Base-by-base conservation (phyloP, 2,888 invertebrate genomes). In the Alitta virens region DNA sequence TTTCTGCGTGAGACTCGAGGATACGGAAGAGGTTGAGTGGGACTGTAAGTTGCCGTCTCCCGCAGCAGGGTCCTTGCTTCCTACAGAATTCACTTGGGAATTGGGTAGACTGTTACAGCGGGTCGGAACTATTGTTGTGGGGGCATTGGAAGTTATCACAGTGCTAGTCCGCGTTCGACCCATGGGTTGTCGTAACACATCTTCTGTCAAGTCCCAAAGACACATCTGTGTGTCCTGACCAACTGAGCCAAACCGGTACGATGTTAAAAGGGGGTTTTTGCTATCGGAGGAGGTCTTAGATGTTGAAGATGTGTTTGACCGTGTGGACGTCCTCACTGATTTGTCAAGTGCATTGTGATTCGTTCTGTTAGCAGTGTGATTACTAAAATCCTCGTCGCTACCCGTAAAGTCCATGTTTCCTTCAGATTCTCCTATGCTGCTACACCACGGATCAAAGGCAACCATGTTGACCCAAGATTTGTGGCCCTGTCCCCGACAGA, bases 201-300 rank as follows among this genome's bases (percentile, higher is more conserved):
- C 98, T 80, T 97, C 95, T 16, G 96, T 97, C 64, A 99, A 88
- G 81, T 99, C 99, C 99, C 99, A 99, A 68, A 99, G 85, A 83
- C 98, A 98, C 70, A 99, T 84, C 82, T 95, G 94, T 50, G 98
- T 98, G 84, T 99, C 99, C 82, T 99, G 97, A 38, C 97, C 94
- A 1, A 97, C 95, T 68, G 94, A 94, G 33, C 95, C 96, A 67
- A 97, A 85, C 68, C 94, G 85, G 81, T 92, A 93, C 76, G 90
- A 90, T 75, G 25, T 74, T 68, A 65, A 64, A 61, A 52, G 50
- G 54, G 63, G 25, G 16, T 65, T 63, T 62, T 64, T 67, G 62
- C 65, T 65, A 21, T 72, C 73, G 12, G 62, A 61, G 24, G 52
- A 52, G 40, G 43, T 58, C 26, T 54, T 54, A 18, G 52, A 52